Conservation (phyloP, 2,888 invertebrate genomes). For the Crioceris asparagi region DNA sequence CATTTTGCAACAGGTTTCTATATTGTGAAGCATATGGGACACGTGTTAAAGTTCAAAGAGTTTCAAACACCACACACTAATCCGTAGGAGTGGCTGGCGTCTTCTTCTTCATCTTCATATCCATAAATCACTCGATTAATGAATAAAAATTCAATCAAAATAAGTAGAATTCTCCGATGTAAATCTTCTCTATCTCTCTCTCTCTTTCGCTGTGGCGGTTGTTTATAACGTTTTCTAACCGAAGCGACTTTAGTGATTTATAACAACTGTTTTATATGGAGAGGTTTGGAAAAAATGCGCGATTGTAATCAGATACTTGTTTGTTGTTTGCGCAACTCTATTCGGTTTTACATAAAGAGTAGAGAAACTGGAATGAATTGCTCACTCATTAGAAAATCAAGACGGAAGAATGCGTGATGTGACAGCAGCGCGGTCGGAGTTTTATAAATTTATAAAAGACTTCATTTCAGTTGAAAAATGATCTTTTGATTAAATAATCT, state of each 20-base stretch:
- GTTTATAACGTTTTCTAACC: slow-evolving; percentile 1
- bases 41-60: slow-evolving; percentile 1
- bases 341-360: slow-evolving; percentile 7
- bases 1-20: neutral
- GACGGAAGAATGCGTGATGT: too few relatives aligned
- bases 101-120: slow-evolving; percentile 3
- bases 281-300: slow-evolving; percentile 4
- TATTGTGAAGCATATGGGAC: neutral
- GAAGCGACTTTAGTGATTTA: slow-evolving; percentile 7
- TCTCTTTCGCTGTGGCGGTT: too few relatives aligned
- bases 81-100: neutral
- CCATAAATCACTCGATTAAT: slow-evolving; percentile 12
- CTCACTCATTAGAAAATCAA: too few relatives aligned
- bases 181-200: too few relatives aligned
- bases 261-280: too few relatives aligned
- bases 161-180: slow-evolving; percentile 13
- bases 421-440: too few relatives aligned
- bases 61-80: too few relatives aligned
- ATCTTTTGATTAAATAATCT: too few relatives aligned
- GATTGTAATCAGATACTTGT: slow-evolving; percentile 12
- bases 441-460: too few relatives aligned
- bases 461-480: too few relatives aligned
- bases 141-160: slow-evolving; percentile 15
- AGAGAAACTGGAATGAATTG: too few relatives aligned
- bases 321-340: slow-evolving; percentile 9